Conservation (phyloP, 1,140 invertebrate genomes). For the Drosophila funebris region DNA sequence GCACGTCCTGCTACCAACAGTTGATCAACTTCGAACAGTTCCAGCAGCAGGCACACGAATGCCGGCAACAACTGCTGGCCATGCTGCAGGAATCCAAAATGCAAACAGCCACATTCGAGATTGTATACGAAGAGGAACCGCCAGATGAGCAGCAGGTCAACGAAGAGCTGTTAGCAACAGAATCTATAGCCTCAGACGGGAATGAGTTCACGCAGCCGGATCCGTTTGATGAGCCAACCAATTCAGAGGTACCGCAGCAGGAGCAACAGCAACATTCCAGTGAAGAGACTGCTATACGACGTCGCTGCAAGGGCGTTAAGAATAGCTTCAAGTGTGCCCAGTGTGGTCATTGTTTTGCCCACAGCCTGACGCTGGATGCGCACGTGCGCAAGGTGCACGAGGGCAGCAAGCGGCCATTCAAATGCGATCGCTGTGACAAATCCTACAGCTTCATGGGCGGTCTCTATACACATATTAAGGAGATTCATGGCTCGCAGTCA, state of each 20-base stretch:
- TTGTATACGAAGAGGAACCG: constrained; percentile 41
- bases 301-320: constrained; percentile 32
- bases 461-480: constrained; percentile 75
- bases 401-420: constrained; percentile 67
- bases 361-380: constrained; percentile 63
- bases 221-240: constrained; percentile 45
- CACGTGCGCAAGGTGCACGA: constrained; percentile 77
- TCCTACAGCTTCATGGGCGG: constrained; percentile 77
- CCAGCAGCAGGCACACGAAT: constrained; percentile 33
- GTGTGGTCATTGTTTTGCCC: constrained; percentile 68
- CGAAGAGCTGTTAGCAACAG: background rate
- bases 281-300: background rate
- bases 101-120: constrained; percentile 43
- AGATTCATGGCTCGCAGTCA: constrained; percentile 57
- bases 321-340: constrained; percentile 67
- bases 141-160: background rate
- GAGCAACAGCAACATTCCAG: background rate
- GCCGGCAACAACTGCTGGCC: constrained; percentile 31
- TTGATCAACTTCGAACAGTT: constrained; percentile 43
- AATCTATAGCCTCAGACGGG: background rate
- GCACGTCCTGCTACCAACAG: constrained; percentile 28
- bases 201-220: too few relatives aligned
- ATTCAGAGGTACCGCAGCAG: background rate
- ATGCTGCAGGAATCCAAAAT: constrained; percentile 11
- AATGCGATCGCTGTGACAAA: constrained; percentile 77